phyloP scores from a whole-genome alignment of 1,140 invertebrate genomes.

The Drosophila auraria region DNA sequence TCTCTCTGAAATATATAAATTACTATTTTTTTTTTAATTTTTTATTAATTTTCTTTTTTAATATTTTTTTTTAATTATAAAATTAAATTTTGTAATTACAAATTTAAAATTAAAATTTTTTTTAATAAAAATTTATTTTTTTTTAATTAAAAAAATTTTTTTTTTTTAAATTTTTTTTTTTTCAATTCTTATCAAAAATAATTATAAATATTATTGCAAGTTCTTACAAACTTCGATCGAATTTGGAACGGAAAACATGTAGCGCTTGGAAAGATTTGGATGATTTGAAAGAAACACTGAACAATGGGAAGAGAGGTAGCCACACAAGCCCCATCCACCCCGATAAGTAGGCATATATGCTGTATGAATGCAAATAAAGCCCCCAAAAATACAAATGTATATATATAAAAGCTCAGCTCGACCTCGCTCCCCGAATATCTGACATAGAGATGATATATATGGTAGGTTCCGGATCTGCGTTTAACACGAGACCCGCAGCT shows the following conservation, averaged over 20 bases:
- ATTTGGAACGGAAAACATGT: neutral
- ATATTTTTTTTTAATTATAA: no score
- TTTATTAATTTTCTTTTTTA: no score
- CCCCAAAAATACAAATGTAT: slow-evolving; percentile 6
- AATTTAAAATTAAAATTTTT: no score
- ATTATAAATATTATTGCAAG: no score
- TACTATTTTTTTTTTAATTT: no score
- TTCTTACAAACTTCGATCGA: neutral
- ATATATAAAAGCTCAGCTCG: slow-evolving; percentile 7
- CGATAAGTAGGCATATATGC: neutral
- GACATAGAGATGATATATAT: slow-evolving; percentile 6
- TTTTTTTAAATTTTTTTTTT: no score
- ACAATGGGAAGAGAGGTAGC: slow-evolving; percentile 18
- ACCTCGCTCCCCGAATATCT: slow-evolving; percentile 8
- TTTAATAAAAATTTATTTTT: no score
- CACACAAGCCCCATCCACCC: slow-evolving; percentile 38
- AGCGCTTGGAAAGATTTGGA: slow-evolving; percentile 9
- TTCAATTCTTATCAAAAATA: no score
- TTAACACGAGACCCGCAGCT: slow-evolving; percentile 4
- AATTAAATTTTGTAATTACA: no score
- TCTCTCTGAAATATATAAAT: no score
- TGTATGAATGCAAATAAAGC: neutral
- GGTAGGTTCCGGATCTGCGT: neutral
- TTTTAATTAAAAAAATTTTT: no score
- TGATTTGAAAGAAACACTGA: slow-evolving; percentile 14